Conservation (phyloP, 1,140 invertebrate species). For the Panagrolaimus sp. region DNA sequence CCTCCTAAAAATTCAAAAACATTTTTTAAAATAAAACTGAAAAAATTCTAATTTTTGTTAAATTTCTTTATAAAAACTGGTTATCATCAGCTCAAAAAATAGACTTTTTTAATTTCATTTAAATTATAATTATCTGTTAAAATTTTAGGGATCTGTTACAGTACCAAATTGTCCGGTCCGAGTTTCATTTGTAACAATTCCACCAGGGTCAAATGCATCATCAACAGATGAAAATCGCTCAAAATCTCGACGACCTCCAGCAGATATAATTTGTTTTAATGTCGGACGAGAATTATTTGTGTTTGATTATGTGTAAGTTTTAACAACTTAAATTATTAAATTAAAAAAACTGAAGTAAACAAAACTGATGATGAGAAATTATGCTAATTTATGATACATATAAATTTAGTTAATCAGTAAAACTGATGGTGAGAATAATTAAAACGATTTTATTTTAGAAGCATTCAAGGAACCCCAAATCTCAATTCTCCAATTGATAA, state of each 20-base stretch:
- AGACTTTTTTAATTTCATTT: neutral
- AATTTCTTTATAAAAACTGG: no score
- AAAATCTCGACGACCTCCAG: neutral
- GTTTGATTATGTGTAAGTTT: conserved; percentile 82
- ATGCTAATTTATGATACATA: conserved; percentile 63
- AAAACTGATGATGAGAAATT: conserved; percentile 24
- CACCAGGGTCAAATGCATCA: neutral
- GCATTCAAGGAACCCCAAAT: conserved; percentile 77
- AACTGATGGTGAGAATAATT: conserved; percentile 63
- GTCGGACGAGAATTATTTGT: conserved; percentile 92
- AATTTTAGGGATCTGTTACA: neutral
- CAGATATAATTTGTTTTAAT: conserved; percentile 82
- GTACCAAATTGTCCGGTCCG: neutral
- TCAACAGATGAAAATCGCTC: conserved; percentile 12
- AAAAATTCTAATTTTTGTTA: no score
- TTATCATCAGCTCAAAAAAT: neutral
- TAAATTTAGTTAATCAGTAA: conserved; percentile 29
- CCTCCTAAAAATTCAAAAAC: no score
- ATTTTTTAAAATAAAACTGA: no score
- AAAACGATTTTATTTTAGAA: no score
- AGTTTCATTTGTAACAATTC: conserved; percentile 1
- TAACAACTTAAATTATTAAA: neutral
- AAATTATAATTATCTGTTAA: neutral
- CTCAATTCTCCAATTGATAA: conserved; percentile 76
- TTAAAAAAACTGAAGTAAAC: conserved; percentile 23